phyloP scores from a whole-genome alignment of 1,140 invertebrate species.

The Cephus cinctus region DNA sequence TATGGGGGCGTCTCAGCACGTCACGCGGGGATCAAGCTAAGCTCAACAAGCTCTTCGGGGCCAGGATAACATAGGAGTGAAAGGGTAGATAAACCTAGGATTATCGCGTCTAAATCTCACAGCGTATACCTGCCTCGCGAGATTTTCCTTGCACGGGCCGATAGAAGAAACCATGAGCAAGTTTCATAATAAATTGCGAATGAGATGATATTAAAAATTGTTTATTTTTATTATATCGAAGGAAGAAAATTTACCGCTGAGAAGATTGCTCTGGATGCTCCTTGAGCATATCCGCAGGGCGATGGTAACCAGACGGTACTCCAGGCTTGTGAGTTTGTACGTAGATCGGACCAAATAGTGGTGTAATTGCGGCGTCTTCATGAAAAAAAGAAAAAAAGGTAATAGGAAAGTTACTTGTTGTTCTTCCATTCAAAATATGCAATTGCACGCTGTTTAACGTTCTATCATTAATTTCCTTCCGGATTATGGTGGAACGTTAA shows the following conservation, averaged over 20 bases:
- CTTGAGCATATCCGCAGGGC: slow-evolving; percentile 68
- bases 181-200: no score
- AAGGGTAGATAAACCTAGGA: slow-evolving; percentile 36
- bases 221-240: neutral
- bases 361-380: slow-evolving; percentile 69
- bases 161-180: no score
- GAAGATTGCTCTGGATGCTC: slow-evolving; percentile 76
- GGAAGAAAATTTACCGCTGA: slow-evolving; percentile 57
- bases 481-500: no score
- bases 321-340: slow-evolving; percentile 65
- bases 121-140: slow-evolving; percentile 4
- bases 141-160: slow-evolving; percentile 7
- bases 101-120: slow-evolving; percentile 40
- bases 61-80: slow-evolving; percentile 37
- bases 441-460: no score
- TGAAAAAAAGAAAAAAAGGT: no score
- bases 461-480: no score
- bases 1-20: slow-evolving; percentile 33
- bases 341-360: slow-evolving; percentile 69
- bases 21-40: slow-evolving; percentile 46
- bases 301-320: slow-evolving; percentile 70
- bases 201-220: no score
- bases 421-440: no score
- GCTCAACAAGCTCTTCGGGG: slow-evolving; percentile 38
- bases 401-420: no score